phyloP scores from a whole-genome alignment of 2,113 vertebrate species.

The Brachypteracias leptosomus region DNA sequence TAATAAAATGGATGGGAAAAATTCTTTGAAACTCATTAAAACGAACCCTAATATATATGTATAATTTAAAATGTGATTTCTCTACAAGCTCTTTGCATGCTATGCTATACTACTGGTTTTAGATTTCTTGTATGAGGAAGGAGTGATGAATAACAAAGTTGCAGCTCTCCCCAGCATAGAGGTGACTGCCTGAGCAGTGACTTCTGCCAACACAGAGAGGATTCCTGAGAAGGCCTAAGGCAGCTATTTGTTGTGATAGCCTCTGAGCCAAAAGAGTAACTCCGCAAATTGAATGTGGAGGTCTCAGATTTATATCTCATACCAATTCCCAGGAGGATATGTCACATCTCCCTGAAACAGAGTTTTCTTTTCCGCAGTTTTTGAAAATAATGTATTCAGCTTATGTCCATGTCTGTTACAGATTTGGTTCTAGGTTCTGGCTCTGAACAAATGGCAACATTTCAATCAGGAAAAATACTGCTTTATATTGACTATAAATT shows the following conservation, averaged over 20 bases:
- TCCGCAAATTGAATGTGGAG: background rate
- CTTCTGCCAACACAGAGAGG: background rate
- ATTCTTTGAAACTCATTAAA: constrained; percentile 16
- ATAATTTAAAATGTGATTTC: background rate
- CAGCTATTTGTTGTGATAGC: background rate
- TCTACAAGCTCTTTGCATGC: constrained; percentile 23
- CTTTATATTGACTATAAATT: background rate
- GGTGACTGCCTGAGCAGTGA: background rate
- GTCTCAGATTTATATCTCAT: background rate
- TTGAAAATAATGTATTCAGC: background rate
- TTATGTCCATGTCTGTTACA: background rate
- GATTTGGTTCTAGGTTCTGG: background rate
- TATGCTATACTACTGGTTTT: background rate
- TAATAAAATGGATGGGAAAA: background rate
- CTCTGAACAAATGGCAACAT: background rate
- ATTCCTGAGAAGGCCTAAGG: background rate
- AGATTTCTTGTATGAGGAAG: background rate
- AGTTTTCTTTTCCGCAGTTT: background rate
- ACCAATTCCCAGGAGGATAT: background rate
- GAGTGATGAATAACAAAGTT: background rate
- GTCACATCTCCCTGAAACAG: background rate
- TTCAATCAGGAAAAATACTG: background rate
- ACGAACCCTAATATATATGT: background rate
- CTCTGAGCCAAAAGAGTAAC: background rate
- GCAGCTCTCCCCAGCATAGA: background rate